These are phyloP conservation scores for Archips xylosteana DNA, from an alignment of 2,888 invertebrate species.

Conservation along the genomic window DNA sequence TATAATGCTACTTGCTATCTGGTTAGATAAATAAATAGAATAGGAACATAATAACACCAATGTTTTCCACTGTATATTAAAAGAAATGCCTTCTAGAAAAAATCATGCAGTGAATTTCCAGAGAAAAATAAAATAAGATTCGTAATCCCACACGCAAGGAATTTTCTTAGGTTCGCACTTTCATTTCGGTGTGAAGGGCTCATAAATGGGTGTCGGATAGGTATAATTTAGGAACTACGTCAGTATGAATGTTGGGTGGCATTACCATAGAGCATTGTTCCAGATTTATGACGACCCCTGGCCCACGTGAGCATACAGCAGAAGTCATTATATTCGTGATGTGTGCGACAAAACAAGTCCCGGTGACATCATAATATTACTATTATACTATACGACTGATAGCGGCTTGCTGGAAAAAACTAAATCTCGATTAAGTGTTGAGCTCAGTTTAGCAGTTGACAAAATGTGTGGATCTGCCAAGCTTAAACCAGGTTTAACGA, in stretches of 20 bases:
- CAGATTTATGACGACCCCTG: conserved; percentile 54
- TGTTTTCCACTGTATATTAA: neutral
- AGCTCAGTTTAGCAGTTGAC: too few relatives aligned
- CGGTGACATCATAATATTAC: neutral
- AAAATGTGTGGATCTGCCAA: too few relatives aligned
- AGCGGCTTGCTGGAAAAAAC: too few relatives aligned
- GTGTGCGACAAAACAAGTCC: conserved; percentile 5
- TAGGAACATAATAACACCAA: too few relatives aligned
- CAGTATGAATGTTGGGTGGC: conserved; percentile 44
- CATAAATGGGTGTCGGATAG: conserved; percentile 28
- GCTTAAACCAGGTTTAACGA: too few relatives aligned
- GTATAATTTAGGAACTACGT: conserved; percentile 40
- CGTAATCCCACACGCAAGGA: conserved; percentile 1
- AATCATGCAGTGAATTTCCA: neutral
- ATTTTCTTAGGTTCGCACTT: conserved; percentile 3
- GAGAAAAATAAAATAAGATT: conserved; percentile 1
- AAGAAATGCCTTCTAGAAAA: neutral
- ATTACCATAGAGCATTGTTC: conserved; percentile 55
- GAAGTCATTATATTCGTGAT: conserved; percentile 15
- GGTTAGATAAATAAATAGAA: too few relatives aligned
- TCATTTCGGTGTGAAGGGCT: conserved; percentile 23
- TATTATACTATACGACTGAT: neutral
- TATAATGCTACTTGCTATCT: too few relatives aligned
- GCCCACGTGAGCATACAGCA: conserved; percentile 44
- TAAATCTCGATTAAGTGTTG: too few relatives aligned